Evolutionary conservation across 2,888 invertebrate genomes (phyloP), one percentile per base, ranked within the genome.

Genomic region (Lymantria monacha): DNA sequence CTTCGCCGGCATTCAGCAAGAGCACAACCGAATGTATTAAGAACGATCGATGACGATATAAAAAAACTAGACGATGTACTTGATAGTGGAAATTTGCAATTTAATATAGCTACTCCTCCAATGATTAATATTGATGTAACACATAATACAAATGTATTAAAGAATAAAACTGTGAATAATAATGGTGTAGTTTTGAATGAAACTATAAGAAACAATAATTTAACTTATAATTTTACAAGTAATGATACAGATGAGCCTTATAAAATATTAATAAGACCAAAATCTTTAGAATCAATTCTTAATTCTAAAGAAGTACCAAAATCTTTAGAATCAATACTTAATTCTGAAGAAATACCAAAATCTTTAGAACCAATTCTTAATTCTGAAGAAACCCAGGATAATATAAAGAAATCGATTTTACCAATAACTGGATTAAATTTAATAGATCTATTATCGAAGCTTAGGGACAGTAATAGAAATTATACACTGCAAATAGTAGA

Each of bases 381-480:
- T 7, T 9, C 9, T 15, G 15, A 7, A 9, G 30, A 37, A 36
- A 33, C 7, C 1, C 10, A 36, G 38, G 22, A 33, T 8, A 44
- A 22, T 22, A 14, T 44, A n/a, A n/a, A 46, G 8, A 61, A 60
- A 37, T 49, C 56, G 14, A 41, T 61, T 10, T 56, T 68, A 51
- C 60, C 61, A 22, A 58, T 70, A 45, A 60, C 53, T 22, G 63
- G 61, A 10, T 37, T 65, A 43, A 67, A 74, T 42, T 59, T 69
- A 57, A 59, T 68, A 45, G 60, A 51, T 30, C 48, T 71, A 37
- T 30, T 73, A 13, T 51, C 68, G 1, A 63, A 63, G 49, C 48
- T 69, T 33, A 66, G 52, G 45, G 47, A 65, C 8, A 74, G 72
- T 51, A 72, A 69, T 48, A 74, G 74, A 50, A 72, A 69, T 48